Conservation (phyloP, 1,140 invertebrate species). For the Nasonia longicornis region DNA sequence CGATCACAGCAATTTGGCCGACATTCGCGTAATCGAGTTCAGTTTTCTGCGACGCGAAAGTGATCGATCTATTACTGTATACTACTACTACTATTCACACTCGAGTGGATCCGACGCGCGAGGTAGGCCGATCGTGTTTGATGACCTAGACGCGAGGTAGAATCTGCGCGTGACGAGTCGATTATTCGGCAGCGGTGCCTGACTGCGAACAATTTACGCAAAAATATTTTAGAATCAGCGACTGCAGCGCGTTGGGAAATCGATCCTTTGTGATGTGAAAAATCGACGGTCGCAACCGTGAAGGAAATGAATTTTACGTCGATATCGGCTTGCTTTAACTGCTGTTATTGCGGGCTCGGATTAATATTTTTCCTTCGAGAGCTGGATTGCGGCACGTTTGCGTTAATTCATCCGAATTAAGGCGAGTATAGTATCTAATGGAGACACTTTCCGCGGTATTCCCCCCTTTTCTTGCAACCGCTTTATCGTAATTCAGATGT, state of each 20-base stretch:
- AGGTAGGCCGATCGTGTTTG: not conserved
- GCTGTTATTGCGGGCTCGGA: not conserved
- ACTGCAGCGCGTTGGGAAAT: not conserved
- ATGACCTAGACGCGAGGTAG: not conserved
- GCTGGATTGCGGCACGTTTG: not conserved
- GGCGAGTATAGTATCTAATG: no score
- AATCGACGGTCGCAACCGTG: no score
- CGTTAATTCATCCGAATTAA: not conserved
- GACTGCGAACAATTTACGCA: not conserved
- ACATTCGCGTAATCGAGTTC: no score
- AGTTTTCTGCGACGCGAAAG: not conserved
- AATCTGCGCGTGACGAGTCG: not conserved
- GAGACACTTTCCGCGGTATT: not conserved
- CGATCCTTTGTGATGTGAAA: not conserved
- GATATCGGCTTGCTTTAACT: not conserved
- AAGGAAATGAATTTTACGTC: not conserved
- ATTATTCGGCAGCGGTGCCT: not conserved
- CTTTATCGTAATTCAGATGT: no score
- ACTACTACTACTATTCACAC: no score
- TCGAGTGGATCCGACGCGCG: no score
- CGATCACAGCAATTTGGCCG: not conserved
- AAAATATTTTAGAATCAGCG: not conserved
- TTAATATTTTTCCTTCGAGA: not conserved
- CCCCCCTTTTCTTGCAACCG: not conserved
- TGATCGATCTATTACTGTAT: not conserved